Conservation (phyloP, 2,113 vertebrate species). For the Phyllostomus hastatus region DNA sequence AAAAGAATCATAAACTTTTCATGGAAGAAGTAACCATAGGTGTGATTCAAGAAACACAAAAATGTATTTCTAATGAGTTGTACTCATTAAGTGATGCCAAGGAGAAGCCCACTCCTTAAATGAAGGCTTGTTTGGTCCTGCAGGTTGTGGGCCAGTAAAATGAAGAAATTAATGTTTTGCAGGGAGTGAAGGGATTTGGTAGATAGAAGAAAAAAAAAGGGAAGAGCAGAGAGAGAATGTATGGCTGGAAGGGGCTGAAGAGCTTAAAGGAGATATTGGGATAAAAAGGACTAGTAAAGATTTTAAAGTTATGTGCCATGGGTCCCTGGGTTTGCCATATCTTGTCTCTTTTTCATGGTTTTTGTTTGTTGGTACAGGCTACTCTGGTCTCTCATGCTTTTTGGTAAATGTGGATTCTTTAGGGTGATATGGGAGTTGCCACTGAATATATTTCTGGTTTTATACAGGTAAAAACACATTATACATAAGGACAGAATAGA, state of each 20-base stretch:
- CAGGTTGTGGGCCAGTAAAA: neutral
- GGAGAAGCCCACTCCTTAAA: neutral
- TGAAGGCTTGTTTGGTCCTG: neutral
- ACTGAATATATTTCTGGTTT: neutral
- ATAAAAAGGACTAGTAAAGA: neutral
- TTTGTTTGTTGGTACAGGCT: neutral
- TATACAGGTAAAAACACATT: neutral
- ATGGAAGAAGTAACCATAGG: neutral
- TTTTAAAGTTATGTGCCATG: neutral
- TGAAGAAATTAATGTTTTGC: neutral
- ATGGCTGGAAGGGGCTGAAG: neutral
- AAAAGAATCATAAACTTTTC: neutral
- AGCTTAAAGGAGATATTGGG: neutral
- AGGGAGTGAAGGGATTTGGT: neutral
- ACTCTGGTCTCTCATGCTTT: neutral
- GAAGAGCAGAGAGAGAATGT: neutral
- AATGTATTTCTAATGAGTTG: neutral
- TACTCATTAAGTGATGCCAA: neutral
- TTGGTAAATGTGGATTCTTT: neutral
- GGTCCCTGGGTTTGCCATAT: fast-evolving
- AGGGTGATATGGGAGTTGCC: neutral
- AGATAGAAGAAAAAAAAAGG: neutral
- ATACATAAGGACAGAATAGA: neutral
- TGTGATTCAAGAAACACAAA: neutral
- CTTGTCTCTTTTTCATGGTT: neutral